Base-by-base conservation (phyloP, 2,113 vertebrate species). In the Carlito syrichta region DNA sequence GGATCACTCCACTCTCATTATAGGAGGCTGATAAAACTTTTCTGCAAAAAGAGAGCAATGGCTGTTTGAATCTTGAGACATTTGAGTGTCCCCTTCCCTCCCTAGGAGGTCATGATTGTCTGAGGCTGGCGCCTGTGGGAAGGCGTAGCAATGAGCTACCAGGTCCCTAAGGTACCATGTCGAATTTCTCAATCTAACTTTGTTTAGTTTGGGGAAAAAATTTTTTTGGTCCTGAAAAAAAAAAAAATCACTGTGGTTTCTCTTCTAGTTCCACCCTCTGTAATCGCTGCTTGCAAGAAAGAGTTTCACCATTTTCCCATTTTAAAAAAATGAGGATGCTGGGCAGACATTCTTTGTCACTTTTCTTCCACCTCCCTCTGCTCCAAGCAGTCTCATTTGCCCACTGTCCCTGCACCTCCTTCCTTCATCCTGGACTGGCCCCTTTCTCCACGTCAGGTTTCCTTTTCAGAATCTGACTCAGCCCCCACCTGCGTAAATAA, bases 151-250 rank as follows among this genome's bases (percentile, higher is more conserved):
- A 12, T n/a, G 35, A 87, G 89, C 94, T 78, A 52, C 68, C 48
- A 6, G 35, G 76, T 92, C 97, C 97, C 97, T 58, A n/a, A 85
- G 92, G 88, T 82, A 94, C 83, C 30, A 3, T 16, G 94, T 20
- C 58, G 68, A 35, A 87, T 96, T 97, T 98, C 97, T 91, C 94
- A 95, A 90, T 97, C 91, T 45, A 81, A 96, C n/a, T 91, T 95
- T 93, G 93, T 98, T 96, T 97, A 96, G 94, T 92, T 97, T 89
- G 86, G 76, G 74, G 63, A 84, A 92, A 94, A 95, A 62, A 82
- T 91, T 95, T 73, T 95, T 94, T 95, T 17, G 6, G 85, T 90
- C 77, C 58, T 86, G 6, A 69, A 79, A 82, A 90, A 86, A 84
- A 45, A 62, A 85, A 93, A 95, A 58, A 56, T 95, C 52, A 8